Conservation (phyloP, 2,113 vertebrate species). For the Lepus timidus region DNA sequence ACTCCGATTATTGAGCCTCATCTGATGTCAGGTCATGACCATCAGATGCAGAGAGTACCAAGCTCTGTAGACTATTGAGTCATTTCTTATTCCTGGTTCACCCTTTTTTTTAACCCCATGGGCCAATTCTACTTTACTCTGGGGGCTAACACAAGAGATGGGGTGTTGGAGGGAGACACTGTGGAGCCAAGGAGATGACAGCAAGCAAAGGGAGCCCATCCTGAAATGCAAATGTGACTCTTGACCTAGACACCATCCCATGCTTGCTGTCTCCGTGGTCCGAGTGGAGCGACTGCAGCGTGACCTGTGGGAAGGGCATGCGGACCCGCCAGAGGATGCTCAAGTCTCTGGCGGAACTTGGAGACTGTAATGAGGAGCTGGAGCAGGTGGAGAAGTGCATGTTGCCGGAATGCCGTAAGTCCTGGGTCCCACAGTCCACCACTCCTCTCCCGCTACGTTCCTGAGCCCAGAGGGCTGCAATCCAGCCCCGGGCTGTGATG, state of each 20-base stretch:
- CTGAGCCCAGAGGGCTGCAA: neutral
- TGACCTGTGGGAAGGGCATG: constrained; percentile 96
- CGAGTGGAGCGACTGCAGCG: constrained; percentile 99
- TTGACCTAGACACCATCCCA: constrained; percentile 94
- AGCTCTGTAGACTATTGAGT: neutral
- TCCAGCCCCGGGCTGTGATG: neutral
- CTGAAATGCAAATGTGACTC: constrained; percentile 45
- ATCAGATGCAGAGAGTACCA: neutral
- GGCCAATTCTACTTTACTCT: neutral
- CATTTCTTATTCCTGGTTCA: neutral
- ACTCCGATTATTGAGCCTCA: neutral
- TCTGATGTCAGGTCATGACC: neutral
- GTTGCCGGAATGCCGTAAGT: constrained; percentile 98
- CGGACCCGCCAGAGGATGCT: constrained; percentile 94
- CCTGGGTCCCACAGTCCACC: neutral
- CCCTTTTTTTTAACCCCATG: neutral
- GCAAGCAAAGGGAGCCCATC: neutral
- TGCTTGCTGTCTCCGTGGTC: constrained; percentile 97
- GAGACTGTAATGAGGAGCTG: constrained; percentile 97
- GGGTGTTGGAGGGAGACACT: neutral
- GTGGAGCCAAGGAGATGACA: neutral
- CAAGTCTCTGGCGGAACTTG: constrained; percentile 97
- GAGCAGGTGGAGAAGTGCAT: constrained; percentile 99
- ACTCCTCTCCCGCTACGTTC: no score
- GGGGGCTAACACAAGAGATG: neutral